phyloP scores from a whole-genome alignment of 1,140 invertebrate genomes.

The Globodera rostochiensis region DNA sequence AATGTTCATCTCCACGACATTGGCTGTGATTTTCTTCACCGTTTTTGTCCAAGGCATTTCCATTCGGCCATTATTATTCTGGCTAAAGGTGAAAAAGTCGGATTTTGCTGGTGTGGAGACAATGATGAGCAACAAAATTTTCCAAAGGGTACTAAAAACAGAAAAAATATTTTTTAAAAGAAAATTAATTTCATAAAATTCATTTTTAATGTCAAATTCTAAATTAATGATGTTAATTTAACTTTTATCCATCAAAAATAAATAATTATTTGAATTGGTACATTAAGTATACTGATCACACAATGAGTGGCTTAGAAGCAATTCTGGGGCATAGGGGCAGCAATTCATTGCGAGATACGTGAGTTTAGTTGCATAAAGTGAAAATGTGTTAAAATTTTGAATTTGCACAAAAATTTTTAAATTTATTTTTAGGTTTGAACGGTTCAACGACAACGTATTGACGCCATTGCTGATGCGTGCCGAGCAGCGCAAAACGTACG shows the following conservation, averaged over 20 bases:
- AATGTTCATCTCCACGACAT: constrained; percentile 68
- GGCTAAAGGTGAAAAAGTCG: constrained; percentile 67
- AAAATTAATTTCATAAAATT: too few species aligned
- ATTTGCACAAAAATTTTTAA: neutral
- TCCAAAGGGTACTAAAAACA: neutral
- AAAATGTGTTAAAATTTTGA: too few species aligned
- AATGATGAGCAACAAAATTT: constrained; percentile 58
- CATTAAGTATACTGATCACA: constrained; percentile 47
- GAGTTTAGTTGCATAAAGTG: neutral
- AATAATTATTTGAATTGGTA: neutral
- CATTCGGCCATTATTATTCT: constrained; percentile 69
- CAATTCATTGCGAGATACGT: constrained; percentile 40
- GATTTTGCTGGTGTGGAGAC: constrained; percentile 40
- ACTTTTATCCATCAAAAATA: too few species aligned
- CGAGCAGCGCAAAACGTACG: constrained; percentile 45
- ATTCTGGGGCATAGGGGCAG: constrained; percentile 44
- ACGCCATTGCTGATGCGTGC: constrained; percentile 56
- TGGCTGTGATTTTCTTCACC: constrained; percentile 70
- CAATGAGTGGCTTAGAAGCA: constrained; percentile 50
- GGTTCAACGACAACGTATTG: constrained; percentile 58
- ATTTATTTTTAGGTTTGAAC: constrained; percentile 50
- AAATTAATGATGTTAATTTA: too few species aligned
- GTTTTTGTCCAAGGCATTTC: constrained; percentile 70
- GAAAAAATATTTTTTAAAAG: neutral
- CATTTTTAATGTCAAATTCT: too few species aligned